Evolutionary conservation across 2,797 vertebrate species (phyloP).

Genomic region (Choloepus didactylus): DNA sequence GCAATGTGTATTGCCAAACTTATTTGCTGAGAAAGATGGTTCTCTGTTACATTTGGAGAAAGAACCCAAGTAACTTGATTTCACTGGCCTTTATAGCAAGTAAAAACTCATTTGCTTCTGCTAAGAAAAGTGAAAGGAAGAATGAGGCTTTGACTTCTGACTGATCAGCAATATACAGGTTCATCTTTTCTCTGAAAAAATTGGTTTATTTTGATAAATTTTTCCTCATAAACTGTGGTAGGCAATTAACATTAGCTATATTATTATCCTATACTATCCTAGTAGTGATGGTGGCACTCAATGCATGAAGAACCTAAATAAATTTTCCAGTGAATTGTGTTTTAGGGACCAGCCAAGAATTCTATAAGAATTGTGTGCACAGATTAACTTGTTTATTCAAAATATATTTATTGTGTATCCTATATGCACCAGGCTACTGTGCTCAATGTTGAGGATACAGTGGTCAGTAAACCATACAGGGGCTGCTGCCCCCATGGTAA

Average conservation of each 20-base stretch:
- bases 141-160: not conserved
- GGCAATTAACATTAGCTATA: not conserved
- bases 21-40: slow-evolving; percentile 7
- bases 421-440: not conserved
- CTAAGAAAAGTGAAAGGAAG: not conserved
- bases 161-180: not conserved
- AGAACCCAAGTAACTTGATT: not conserved
- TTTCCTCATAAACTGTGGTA: not conserved
- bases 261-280: not conserved
- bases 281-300: not conserved
- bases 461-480: not conserved
- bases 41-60: not conserved
- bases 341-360: not conserved
- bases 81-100: not conserved
- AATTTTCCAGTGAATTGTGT: not conserved
- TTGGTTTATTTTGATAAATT: slow-evolving; percentile 4
- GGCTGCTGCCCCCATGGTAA: not conserved
- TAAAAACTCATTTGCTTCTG: slow-evolving; percentile 22
- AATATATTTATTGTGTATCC: not conserved
- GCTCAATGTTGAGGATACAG: not conserved
- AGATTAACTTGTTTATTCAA: slow-evolving; percentile 12
- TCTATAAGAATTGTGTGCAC: not conserved
- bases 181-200: not conserved
- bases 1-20: not conserved
- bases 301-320: not conserved